Conservation (phyloP, 2,888 invertebrate species). For the Emmelina monodactyla region DNA sequence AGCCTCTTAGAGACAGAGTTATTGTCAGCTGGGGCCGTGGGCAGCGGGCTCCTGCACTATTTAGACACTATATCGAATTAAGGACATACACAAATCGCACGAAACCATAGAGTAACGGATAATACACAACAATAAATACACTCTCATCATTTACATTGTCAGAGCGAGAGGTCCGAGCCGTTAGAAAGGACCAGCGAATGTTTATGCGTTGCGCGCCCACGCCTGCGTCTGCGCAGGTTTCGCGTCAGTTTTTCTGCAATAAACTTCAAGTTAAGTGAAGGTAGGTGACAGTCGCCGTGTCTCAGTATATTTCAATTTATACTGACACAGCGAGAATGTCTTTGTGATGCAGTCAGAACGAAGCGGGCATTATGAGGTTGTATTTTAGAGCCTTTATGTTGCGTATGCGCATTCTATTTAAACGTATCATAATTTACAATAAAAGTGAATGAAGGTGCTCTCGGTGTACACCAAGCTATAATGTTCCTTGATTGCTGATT, state of each 20-base stretch:
- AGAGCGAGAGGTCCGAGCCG: conserved; percentile 15
- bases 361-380: conserved; percentile 2
- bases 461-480: too few species aligned
- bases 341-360: conserved; percentile 11
- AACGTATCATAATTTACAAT: not conserved
- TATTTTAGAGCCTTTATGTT: conserved; percentile 3
- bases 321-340: conserved; percentile 10
- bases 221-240: conserved; percentile 33
- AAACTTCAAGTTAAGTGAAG: conserved; percentile 28
- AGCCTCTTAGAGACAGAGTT: not conserved
- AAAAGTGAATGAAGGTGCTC: not conserved
- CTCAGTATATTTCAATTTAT: conserved; percentile 28
- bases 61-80: not conserved
- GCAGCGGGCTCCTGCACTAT: not conserved
- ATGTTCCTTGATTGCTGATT: too few species aligned
- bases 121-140: conserved; percentile 38
- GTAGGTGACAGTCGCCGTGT: conserved; percentile 25
- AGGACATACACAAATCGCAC: not conserved
- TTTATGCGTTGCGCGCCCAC: conserved; percentile 34
- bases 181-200: conserved; percentile 25
- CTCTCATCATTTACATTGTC: conserved; percentile 43
- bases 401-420: not conserved
- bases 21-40: not conserved
- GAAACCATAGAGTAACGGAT: conserved; percentile 15
- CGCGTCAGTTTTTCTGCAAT: conserved; percentile 42